These are phyloP conservation scores for Toxostoma redivivum DNA, from an alignment of 2,113 vertebrate genomes.

Conservation along the genomic window DNA sequence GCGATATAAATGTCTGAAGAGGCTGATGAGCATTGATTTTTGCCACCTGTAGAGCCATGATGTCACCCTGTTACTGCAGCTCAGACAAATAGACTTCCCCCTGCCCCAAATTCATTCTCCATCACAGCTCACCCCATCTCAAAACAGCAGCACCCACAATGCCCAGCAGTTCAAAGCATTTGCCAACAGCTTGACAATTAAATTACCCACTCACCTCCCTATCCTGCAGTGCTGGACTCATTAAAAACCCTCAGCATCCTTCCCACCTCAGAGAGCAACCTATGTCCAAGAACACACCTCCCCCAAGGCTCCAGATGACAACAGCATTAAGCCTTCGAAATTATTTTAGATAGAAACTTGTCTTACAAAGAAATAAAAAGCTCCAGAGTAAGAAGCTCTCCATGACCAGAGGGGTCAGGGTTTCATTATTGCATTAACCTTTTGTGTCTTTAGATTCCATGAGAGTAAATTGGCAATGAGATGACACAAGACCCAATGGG, in stretches of 20 bases:
- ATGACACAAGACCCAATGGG: not conserved
- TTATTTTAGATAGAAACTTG: slow-evolving; percentile 47
- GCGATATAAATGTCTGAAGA: not conserved
- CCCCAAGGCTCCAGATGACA: slow-evolving; percentile 7
- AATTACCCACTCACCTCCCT: not conserved
- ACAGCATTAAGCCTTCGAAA: slow-evolving; percentile 40
- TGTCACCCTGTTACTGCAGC: not conserved
- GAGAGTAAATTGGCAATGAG: slow-evolving; percentile 57
- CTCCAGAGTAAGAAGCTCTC: slow-evolving; percentile 39
- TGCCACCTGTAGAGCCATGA: slow-evolving; percentile 17
- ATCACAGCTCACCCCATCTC: not conserved
- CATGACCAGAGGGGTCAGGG: slow-evolving; percentile 56
- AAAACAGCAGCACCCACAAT: not conserved
- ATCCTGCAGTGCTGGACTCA: not conserved
- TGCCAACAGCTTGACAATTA: not conserved
- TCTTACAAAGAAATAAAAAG: slow-evolving; percentile 58
- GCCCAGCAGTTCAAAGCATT: not conserved
- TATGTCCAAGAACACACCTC: not conserved
- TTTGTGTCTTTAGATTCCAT: slow-evolving; percentile 53
- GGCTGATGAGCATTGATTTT: not conserved
- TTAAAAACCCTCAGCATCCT: not conserved
- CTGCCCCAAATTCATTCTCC: not conserved
- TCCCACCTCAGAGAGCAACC: slow-evolving; percentile 17
- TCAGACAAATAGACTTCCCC: not conserved
- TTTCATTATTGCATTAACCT: slow-evolving; percentile 69